These are phyloP conservation scores for Agrypnia vestita DNA, from an alignment of 1,140 invertebrate species.

Conservation along the genomic window DNA sequence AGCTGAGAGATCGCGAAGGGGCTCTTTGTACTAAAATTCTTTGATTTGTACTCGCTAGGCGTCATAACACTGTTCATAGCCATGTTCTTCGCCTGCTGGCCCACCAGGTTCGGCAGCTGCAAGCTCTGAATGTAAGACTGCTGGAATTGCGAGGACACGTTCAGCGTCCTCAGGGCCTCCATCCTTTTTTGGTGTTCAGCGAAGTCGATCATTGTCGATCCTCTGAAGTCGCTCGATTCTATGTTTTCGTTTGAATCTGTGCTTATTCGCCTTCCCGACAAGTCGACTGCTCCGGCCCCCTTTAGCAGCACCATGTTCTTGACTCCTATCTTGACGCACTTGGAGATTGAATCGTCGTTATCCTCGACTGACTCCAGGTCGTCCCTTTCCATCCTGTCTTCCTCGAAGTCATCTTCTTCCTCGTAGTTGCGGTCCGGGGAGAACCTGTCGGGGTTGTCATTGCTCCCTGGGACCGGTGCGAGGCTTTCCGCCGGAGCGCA, in stretches of 20 bases:
- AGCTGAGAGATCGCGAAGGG: slow-evolving; percentile 73
- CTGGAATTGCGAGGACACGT: slow-evolving; percentile 64
- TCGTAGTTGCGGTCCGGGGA: slow-evolving; percentile 35
- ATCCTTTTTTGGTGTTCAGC: slow-evolving; percentile 56
- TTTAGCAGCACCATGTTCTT: slow-evolving; percentile 71
- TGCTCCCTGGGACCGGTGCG: slow-evolving; percentile 68
- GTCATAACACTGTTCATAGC: slow-evolving; percentile 44
- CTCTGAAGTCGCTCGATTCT: slow-evolving; percentile 59
- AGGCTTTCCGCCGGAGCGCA: slow-evolving; percentile 75
- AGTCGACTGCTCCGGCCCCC: slow-evolving; percentile 68
- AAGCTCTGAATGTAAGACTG: slow-evolving; percentile 71
- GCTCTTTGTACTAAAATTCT: slow-evolving; percentile 73
- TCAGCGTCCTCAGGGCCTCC: slow-evolving; percentile 44
- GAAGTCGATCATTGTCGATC: slow-evolving; percentile 42
- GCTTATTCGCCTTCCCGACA: slow-evolving; percentile 68
- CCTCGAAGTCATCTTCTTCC: slow-evolving; percentile 20
- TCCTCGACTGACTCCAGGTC: slow-evolving; percentile 61
- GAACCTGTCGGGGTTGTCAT: slow-evolving; percentile 63
- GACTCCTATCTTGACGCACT: slow-evolving; percentile 67
- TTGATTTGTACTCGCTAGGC: slow-evolving; percentile 61
- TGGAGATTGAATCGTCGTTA: slow-evolving; percentile 63
- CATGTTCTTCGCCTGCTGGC: slow-evolving; percentile 35
- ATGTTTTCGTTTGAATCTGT: slow-evolving; percentile 73
- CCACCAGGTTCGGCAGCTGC: slow-evolving; percentile 63
- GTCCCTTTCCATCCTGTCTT: slow-evolving; percentile 46